phyloP scores from a whole-genome alignment of 2,113 vertebrate species.

The Xerus inauris region DNA sequence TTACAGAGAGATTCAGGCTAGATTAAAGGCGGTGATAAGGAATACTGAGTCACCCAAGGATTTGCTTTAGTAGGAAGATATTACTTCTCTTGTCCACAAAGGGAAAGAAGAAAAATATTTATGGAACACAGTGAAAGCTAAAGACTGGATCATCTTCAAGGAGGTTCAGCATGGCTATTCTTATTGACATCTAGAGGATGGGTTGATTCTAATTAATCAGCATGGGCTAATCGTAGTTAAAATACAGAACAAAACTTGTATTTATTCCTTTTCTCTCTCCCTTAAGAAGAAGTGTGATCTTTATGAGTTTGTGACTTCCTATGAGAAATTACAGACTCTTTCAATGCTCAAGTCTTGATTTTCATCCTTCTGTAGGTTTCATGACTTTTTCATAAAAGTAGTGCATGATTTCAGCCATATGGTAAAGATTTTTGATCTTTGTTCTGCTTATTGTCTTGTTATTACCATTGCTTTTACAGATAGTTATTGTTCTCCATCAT shows the following conservation, averaged over 20 bases:
- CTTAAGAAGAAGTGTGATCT: neutral
- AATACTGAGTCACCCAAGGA: too few relatives aligned
- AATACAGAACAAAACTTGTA: neutral
- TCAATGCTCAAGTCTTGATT: neutral
- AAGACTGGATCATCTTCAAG: neutral
- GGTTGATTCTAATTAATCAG: too few relatives aligned
- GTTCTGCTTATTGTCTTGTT: neutral
- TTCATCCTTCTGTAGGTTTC: neutral
- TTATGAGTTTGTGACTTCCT: neutral
- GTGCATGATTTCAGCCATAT: neutral
- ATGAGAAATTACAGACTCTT: neutral
- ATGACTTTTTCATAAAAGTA: neutral
- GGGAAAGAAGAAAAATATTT: neutral
- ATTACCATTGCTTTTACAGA: neutral
- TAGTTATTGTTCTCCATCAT: neutral
- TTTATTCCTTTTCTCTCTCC: neutral
- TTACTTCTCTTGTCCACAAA: neutral
- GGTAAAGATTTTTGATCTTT: neutral
- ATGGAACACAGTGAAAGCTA: neutral
- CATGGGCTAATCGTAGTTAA: neutral
- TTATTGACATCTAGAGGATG: neutral
- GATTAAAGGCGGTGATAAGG: neutral
- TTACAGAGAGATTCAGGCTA: neutral
- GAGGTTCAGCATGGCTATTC: neutral
- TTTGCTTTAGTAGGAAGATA: neutral